Percentiles rank a stretch among this genome's conserved stretches.
Conservation (phyloP, 2,888 invertebrate genomes). For the Laspeyria flexula region DNA sequence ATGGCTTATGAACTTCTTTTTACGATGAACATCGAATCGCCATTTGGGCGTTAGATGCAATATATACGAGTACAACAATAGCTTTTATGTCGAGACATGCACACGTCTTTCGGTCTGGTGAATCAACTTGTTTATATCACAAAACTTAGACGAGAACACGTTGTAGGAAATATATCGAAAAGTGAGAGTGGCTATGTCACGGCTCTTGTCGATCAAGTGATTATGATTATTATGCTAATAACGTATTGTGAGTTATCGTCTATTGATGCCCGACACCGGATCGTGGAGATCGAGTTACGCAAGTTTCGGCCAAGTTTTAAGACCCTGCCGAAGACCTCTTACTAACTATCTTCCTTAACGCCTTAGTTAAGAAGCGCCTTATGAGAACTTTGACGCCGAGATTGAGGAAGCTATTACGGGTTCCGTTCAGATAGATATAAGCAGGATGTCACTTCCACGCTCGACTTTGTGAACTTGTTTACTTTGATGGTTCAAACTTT, state of each 20-base stretch:
- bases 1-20: constrained; percentile 76
- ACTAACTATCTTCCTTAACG: constrained; percentile 84
- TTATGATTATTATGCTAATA: constrained; percentile 77
- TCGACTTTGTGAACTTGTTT: constrained; percentile 82
- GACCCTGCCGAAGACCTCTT: constrained; percentile 81
- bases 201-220: constrained; percentile 49
- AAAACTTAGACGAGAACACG: constrained; percentile 20
- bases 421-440: constrained; percentile 83
- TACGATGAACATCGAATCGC: constrained; percentile 68
- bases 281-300: constrained; percentile 79
- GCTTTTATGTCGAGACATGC: constrained; percentile 32
- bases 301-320: constrained; percentile 83
- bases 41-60: constrained; percentile 53
- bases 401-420: constrained; percentile 85
- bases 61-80: constrained; percentile 39
- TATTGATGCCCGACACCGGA: constrained; percentile 70
- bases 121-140: constrained; percentile 20
- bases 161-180: constrained; percentile 21
- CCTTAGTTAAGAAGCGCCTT: constrained; percentile 85
- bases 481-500: constrained; percentile 80
- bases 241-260: constrained; percentile 77
- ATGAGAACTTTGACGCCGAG: constrained; percentile 85
- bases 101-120: constrained; percentile 17
- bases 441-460: constrained; percentile 84
- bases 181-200: constrained; percentile 18